Evolutionary conservation across 2,888 invertebrate species (phyloP).

Genomic region (Andrena minutula): DNA sequence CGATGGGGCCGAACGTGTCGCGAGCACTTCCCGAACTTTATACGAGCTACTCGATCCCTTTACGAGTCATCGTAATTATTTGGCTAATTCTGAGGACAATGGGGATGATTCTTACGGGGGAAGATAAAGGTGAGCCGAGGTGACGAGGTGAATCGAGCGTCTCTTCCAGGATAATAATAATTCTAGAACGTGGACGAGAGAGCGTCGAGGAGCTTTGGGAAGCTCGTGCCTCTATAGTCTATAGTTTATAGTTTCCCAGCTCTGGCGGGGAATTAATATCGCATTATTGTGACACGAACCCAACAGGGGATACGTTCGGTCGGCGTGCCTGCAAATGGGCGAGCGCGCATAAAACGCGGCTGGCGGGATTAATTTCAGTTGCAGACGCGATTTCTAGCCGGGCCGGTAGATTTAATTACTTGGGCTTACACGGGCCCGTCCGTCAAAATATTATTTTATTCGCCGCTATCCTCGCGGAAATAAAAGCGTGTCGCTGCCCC

Average conservation of each 20-base stretch:
- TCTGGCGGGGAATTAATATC: slow-evolving; percentile 15
- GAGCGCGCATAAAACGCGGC: slow-evolving; percentile 8
- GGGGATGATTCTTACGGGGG: neutral
- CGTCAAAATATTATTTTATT: slow-evolving; percentile 61
- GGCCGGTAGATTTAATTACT: slow-evolving; percentile 45
- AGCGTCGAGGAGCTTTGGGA: neutral
- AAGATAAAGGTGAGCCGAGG: neutral
- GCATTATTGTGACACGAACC: slow-evolving; percentile 8
- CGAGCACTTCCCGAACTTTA: neutral
- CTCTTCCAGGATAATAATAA: too few species aligned
- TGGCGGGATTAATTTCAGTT: slow-evolving; percentile 50
- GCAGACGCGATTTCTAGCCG: slow-evolving; percentile 40
- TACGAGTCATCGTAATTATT: neutral
- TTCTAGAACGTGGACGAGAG: too few species aligned
- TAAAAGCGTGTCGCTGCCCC: slow-evolving; percentile 30
- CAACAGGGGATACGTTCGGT: neutral
- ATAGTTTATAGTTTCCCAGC: neutral
- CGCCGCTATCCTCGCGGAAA: slow-evolving; percentile 10
- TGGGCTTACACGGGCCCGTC: slow-evolving; percentile 26
- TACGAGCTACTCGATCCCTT: neutral
- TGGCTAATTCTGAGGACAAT: neutral
- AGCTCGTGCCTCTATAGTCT: neutral
- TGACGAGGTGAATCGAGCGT: too few species aligned
- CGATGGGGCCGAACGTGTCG: slow-evolving; percentile 18
- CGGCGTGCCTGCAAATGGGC: slow-evolving; percentile 16